Base-by-base conservation (phyloP, 1,140 invertebrate species). In the Sycophaga agraensis region DNA sequence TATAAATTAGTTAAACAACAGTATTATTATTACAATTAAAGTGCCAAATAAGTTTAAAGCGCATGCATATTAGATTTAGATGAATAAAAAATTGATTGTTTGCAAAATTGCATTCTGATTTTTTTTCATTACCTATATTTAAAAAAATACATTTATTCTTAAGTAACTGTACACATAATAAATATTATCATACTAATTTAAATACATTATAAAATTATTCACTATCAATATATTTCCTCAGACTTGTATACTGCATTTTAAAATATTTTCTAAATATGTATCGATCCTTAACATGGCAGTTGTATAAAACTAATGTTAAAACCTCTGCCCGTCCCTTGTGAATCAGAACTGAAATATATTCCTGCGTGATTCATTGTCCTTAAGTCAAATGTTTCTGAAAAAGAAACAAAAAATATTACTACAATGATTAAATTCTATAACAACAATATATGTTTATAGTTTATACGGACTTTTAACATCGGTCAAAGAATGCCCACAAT, bases 401-500 rank as follows among this genome's bases (percentile, higher is more conserved):
- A 57, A 21, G 12, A 51, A 26, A 42, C 45, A 49, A 55, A 54
- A 39, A n/a, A 64, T 28, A 49, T 53, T 2, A 50, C 34, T 48
- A 45, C 9, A 59, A 26, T 48, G 28, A 31, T 11, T 26, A 39
- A 26, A 62, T 53, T 54, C 17, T 56, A 37, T 45, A 42, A 48
- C n/a, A 21, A 21, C 2, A 19, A 39, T 14, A 26, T 16, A 51
- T 37, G 39, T 50, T 37, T 39, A n/a, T 45, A 19, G 35, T 1
- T 24, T 9, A 35, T 19, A 62, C 74, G 64, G 72, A 80, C 78
- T 65, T 66, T 53, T 65, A 31, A 51, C 68, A 37, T 72, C 70
- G 37, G 66, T 61, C 17, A 79, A 54, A 6, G 67, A 68, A 34
- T 66, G 61, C 17, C 75, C 76, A 65, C 78, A 80, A 46, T 73